These are phyloP conservation scores for Temnothorax curvispinosus DNA, from an alignment of 1,140 invertebrate genomes.

Conservation along the genomic window DNA sequence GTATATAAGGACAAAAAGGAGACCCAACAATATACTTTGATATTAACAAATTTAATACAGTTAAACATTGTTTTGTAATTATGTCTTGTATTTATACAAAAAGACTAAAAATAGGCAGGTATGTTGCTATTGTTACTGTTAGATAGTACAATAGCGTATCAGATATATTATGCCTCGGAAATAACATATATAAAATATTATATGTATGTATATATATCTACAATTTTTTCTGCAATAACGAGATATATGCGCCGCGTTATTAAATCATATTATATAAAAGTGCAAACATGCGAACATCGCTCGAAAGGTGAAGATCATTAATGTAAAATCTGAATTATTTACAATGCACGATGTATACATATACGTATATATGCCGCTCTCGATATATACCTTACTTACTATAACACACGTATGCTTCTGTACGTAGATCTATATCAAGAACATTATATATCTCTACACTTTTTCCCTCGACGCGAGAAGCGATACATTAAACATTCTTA, in stretches of 20 bases:
- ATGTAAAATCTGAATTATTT: constrained; percentile 44
- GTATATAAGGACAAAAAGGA: background rate
- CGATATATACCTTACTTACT: background rate
- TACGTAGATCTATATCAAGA: constrained; percentile 45
- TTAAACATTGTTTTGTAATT: constrained; percentile 44
- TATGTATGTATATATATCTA: constrained; percentile 4
- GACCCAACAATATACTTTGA: background rate
- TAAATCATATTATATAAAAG: constrained; percentile 44
- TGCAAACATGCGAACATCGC: constrained; percentile 40
- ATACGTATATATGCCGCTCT: background rate
- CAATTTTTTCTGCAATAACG: constrained; percentile 39
- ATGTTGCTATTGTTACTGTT: constrained; percentile 29
- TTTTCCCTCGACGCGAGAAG: background rate
- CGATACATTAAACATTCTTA: background rate
- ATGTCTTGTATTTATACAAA: constrained; percentile 44
- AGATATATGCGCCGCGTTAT: background rate
- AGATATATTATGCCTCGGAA: background rate
- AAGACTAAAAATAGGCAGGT: constrained; percentile 6
- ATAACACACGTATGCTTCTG: background rate
- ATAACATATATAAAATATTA: constrained; percentile 5
- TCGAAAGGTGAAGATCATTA: constrained; percentile 15
- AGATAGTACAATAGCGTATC: background rate
- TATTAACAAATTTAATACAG: constrained; percentile 52
- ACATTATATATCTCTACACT: background rate
- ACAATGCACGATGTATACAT: background rate